These are phyloP conservation scores for Merodon equestris DNA, from an alignment of 2,888 invertebrate species.

Conservation along the genomic window DNA sequence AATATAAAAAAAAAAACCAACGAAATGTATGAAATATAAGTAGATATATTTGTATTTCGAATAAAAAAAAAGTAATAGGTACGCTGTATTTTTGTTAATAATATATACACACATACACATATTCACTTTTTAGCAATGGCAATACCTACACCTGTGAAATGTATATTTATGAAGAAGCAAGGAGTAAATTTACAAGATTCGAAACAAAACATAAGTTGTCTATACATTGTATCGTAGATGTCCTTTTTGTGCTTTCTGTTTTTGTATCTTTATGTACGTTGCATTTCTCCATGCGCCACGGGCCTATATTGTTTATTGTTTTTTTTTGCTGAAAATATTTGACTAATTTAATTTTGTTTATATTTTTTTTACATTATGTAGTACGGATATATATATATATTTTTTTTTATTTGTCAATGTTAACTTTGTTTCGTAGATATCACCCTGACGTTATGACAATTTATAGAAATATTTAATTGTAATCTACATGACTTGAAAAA, in stretches of 20 bases:
- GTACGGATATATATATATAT: slow-evolving; percentile 29
- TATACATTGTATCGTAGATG: slow-evolving; percentile 33
- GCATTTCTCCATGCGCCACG: slow-evolving; percentile 54
- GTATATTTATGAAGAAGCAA: slow-evolving; percentile 29
- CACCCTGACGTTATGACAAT: slow-evolving; percentile 46
- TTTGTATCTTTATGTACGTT: slow-evolving; percentile 59
- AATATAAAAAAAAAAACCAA: slow-evolving; percentile 4
- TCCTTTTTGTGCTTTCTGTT: too few relatives aligned
- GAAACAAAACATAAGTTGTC: slow-evolving; percentile 10
- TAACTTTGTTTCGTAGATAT: neutral
- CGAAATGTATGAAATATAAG: slow-evolving; percentile 4
- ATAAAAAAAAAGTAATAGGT: slow-evolving; percentile 16
- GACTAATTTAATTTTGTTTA: slow-evolving; percentile 49
- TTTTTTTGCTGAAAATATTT: slow-evolving; percentile 54
- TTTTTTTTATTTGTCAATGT: slow-evolving; percentile 20
- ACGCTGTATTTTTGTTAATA: slow-evolving; percentile 54
- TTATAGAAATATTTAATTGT: slow-evolving; percentile 57
- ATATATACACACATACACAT: slow-evolving; percentile 38
- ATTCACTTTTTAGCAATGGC: slow-evolving; percentile 28
- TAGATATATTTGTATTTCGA: slow-evolving; percentile 31
- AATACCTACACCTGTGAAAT: slow-evolving; percentile 38
- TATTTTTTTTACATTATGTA: neutral
- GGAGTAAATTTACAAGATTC: too few relatives aligned
- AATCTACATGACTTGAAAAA: slow-evolving; percentile 57
- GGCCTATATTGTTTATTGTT: slow-evolving; percentile 26